Evolutionary conservation across 2,797 vertebrate genomes (phyloP).

Genomic region (Carduelis carduelis): DNA sequence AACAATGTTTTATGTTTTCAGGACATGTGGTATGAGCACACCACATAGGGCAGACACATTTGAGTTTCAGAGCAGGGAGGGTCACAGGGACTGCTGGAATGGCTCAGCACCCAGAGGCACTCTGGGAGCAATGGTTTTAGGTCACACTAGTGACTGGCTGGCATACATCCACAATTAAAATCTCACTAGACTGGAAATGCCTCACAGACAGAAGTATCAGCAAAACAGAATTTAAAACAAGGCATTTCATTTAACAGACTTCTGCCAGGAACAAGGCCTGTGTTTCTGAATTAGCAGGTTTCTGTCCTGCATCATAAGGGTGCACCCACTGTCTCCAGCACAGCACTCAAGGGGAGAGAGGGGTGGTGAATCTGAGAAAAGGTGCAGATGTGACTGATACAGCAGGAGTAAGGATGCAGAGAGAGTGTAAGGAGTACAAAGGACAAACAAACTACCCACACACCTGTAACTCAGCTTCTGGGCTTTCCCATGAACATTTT

Average conservation of each 20-base stretch:
- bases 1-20: neutral
- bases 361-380: neutral
- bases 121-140: constrained; percentile 6
- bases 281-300: constrained; percentile 10
- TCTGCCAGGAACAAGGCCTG: neutral
- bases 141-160: constrained; percentile 23
- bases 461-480: constrained; percentile 88
- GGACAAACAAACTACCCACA: neutral
- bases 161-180: constrained; percentile 56
- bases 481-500: constrained; percentile 81
- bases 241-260: constrained; percentile 20
- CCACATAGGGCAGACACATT: neutral
- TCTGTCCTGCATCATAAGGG: neutral
- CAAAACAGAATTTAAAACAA: constrained; percentile 46
- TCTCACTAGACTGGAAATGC: constrained; percentile 68
- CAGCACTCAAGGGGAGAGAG: neutral
- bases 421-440: neutral
- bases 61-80: neutral
- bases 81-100: neutral
- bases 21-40: neutral
- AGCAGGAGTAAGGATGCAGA: neutral
- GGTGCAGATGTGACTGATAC: neutral
- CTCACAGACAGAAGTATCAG: constrained; percentile 65
- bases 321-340: neutral
- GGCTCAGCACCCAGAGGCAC: neutral